Evolutionary conservation across 92 coral and sea anemone genomes (phyloP).

Genomic region (Paragorgia papillata): DNA sequence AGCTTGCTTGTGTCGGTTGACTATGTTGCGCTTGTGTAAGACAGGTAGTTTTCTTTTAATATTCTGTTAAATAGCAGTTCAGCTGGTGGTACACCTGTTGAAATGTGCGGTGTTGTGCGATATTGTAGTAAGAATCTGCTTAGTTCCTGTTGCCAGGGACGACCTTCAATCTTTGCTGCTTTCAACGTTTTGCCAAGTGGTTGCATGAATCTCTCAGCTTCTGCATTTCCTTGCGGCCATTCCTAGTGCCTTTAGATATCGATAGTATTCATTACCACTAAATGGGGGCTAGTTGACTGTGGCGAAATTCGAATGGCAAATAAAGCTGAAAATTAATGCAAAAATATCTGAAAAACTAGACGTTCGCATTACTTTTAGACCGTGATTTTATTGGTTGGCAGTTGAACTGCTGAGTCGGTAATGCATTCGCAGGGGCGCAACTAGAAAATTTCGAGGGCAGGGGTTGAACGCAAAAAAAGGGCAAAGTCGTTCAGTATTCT

Average conservation of each 20-base stretch:
- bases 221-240: constrained; percentile 18
- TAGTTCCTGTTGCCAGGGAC: constrained; percentile 21
- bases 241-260: constrained; percentile 2
- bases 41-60: background rate
- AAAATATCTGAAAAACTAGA: too few relatives aligned
- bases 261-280: background rate
- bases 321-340: too few relatives aligned
- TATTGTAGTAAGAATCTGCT: constrained; percentile 1
- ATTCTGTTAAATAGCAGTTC: background rate
- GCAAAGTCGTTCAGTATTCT: too few relatives aligned
- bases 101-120: constrained; percentile 9
- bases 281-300: constrained; percentile 6
- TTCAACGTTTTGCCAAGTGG: constrained; percentile 15
- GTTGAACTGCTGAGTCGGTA: too few relatives aligned
- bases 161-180: background rate
- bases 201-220: constrained; percentile 18
- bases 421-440: too few relatives aligned
- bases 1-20: background rate
- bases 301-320: too few relatives aligned
- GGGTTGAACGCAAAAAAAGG: too few relatives aligned
- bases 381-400: too few relatives aligned
- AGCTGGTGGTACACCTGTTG: constrained; percentile 8
- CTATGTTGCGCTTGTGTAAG: too few relatives aligned
- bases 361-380: too few relatives aligned
- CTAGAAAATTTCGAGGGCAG: too few relatives aligned